These are phyloP conservation scores for Nesogale talazaci DNA, from an alignment of 2,113 vertebrate genomes.

Conservation along the genomic window DNA sequence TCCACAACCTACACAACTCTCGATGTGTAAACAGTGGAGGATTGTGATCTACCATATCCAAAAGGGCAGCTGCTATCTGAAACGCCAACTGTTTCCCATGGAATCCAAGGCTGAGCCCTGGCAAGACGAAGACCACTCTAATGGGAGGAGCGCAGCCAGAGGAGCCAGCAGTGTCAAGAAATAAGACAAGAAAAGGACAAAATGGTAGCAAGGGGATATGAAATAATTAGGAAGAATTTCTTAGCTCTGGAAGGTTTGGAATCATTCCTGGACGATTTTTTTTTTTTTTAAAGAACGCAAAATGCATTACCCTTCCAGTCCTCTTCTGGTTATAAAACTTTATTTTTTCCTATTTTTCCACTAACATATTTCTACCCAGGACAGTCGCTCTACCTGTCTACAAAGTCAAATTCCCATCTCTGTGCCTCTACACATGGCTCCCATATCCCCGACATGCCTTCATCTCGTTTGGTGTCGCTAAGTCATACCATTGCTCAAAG, in stretches of 20 bases:
- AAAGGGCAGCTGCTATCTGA: not conserved
- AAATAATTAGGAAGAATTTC: conserved; percentile 31
- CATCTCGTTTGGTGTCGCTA: not conserved
- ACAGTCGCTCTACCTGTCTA: not conserved
- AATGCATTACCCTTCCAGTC: conserved; percentile 7
- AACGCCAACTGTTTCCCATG: conserved; percentile 16
- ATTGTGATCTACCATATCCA: conserved; percentile 24
- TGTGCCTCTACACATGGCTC: not conserved
- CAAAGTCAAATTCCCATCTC: conserved; percentile 2
- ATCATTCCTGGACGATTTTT: not conserved
- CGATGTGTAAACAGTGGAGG: not conserved
- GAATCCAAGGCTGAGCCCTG: not conserved
- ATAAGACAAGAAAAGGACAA: conserved; percentile 32
- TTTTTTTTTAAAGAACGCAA: conserved; percentile 28
- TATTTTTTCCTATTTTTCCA: conserved; percentile 33
- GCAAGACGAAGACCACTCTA: conserved; percentile 8
- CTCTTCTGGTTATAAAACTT: conserved; percentile 35
- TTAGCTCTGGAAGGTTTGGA: not conserved
- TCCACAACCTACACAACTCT: conserved; percentile 7
- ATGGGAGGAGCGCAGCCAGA: not conserved
- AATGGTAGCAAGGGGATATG: conserved; percentile 1
- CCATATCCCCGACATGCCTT: not conserved
- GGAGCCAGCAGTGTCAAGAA: conserved; percentile 47
- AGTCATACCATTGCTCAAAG: conserved; percentile 27
- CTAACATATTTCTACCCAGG: conserved; percentile 3